These are phyloP conservation scores for Orius insidiosus DNA, from an alignment of 1,140 invertebrate genomes.

Conservation along the genomic window DNA sequence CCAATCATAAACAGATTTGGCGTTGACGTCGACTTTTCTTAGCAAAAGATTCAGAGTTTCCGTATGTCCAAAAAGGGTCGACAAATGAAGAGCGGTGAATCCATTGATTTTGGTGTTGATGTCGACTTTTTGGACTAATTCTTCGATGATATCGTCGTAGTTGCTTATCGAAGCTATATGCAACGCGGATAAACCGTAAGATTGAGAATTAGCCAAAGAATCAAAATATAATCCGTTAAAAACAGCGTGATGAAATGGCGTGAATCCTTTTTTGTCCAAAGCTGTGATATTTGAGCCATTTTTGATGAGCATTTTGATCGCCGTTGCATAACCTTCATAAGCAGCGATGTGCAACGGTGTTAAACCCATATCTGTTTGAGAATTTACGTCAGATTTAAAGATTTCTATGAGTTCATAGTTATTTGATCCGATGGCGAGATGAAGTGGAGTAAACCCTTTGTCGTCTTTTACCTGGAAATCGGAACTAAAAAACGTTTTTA, in stretches of 20 bases:
- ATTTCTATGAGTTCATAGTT: no score
- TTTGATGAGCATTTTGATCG: constrained; percentile 26
- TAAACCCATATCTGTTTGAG: background rate
- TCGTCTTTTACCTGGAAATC: no score
- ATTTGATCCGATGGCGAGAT: no score
- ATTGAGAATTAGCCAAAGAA: no score
- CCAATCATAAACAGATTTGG: no score
- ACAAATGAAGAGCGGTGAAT: background rate
- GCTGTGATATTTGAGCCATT: constrained; percentile 29
- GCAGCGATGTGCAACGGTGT: constrained; percentile 15
- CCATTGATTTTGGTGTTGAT: background rate
- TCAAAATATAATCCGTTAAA: background rate
- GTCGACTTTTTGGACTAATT: constrained; percentile 1
- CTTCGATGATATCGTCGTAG: background rate
- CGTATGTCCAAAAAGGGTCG: no score
- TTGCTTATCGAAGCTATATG: no score
- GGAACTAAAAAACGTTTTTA: no score
- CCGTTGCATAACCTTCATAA: constrained; percentile 14
- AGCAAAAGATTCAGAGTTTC: no score
- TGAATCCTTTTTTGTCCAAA: constrained; percentile 28
- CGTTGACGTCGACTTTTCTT: no score
- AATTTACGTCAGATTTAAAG: constrained; percentile 12
- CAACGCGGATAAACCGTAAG: no score
- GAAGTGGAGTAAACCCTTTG: no score
- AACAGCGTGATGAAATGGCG: constrained; percentile 26